phyloP scores from a whole-genome alignment of 2,888 invertebrate genomes.

The Megastigmus dorsalis region DNA sequence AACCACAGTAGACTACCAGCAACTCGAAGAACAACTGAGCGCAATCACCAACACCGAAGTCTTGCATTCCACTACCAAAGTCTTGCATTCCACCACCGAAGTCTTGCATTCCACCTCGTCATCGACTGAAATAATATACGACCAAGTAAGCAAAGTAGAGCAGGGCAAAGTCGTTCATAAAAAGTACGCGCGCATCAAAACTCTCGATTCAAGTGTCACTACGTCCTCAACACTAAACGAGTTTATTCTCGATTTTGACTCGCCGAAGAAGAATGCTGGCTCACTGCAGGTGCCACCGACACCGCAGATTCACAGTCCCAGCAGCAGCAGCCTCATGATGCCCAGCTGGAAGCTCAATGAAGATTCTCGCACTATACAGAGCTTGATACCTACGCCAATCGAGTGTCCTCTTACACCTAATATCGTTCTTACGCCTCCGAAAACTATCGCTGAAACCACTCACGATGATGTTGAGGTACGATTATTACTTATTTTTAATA shows the following conservation, averaged over 20 bases:
- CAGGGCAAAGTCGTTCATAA: conserved; percentile 41
- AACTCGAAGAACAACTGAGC: conserved; percentile 29
- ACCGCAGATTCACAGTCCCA: conserved; percentile 34
- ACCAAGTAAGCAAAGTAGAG: conserved; percentile 38
- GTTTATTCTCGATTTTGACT: background rate
- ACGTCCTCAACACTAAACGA: background rate
- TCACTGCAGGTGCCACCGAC: conserved; percentile 30
- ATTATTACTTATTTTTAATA: too few relatives aligned
- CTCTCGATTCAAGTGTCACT: conserved; percentile 28
- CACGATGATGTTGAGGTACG: conserved; percentile 2
- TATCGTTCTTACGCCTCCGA: conserved; percentile 37
- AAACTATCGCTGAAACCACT: background rate
- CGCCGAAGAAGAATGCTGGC: conserved; percentile 15
- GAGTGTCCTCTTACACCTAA: conserved; percentile 44
- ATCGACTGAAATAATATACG: conserved; percentile 31
- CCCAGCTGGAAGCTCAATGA: conserved; percentile 21
- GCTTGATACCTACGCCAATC: conserved; percentile 12
- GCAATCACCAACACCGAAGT: background rate
- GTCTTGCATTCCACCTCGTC: too few relatives aligned
- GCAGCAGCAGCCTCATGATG: conserved; percentile 3
- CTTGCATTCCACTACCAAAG: too few relatives aligned
- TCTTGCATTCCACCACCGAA: too few relatives aligned
- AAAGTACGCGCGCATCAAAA: conserved; percentile 47
- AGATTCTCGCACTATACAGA: conserved; percentile 28
- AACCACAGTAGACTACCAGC: conserved; percentile 6